A percentile compares a stretch with the other conserved stretches of the same genome.
These are phyloP conservation scores for Lemur catta DNA, from an alignment of 2,797 vertebrate species.

Conservation along the genomic window DNA sequence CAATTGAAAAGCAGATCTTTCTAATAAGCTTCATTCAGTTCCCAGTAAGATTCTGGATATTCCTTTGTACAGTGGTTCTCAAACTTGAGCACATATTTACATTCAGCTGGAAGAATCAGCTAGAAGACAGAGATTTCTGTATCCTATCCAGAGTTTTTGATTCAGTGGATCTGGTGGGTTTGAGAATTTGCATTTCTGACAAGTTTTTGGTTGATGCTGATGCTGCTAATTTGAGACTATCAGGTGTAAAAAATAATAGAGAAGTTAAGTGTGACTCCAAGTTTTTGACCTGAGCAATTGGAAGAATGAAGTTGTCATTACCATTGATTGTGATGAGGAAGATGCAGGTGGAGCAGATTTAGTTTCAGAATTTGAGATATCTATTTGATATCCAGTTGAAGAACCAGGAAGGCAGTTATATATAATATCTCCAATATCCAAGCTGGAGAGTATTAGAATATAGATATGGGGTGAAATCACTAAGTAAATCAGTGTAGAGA, in stretches of 20 bases:
- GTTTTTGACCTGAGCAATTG: not conserved
- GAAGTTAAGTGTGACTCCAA: not conserved
- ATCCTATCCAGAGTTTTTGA: not conserved
- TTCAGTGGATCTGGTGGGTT: not conserved
- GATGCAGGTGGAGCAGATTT: not conserved
- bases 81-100: not conserved
- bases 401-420: not conserved
- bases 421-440: not conserved
- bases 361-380: conserved; percentile 7
- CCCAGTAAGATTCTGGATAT: not conserved
- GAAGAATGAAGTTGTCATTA: not conserved
- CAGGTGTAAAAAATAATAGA: not conserved
- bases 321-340: not conserved
- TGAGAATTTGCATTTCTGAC: not conserved
- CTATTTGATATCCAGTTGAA: not conserved
- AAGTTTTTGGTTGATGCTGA: not conserved
- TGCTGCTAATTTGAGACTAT: not conserved
- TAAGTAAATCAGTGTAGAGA: not conserved
- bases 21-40: not conserved
- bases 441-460: not conserved
- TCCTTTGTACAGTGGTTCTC: not conserved
- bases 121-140: not conserved
- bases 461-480: not conserved
- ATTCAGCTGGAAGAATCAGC: not conserved
- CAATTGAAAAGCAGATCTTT: not conserved